These are phyloP conservation scores for Euplagia quadripunctaria DNA, from an alignment of 2,888 invertebrate species.

Conservation along the genomic window DNA sequence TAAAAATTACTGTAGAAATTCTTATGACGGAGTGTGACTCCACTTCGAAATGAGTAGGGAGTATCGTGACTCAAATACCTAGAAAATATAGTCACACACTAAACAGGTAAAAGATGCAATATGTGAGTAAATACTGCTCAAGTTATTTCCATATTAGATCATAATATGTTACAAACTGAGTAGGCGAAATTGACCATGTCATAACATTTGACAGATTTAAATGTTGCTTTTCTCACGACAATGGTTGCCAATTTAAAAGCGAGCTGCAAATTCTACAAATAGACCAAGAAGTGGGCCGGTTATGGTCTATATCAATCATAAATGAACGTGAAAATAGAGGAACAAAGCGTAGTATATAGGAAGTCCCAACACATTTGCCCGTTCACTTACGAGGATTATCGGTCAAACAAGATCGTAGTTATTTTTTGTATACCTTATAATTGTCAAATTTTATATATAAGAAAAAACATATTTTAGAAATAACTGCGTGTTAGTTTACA, in stretches of 20 bases:
- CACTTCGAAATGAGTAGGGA: slow-evolving; percentile 47
- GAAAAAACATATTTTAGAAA: too few relatives aligned
- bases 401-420: background rate
- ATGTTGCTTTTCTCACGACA: slow-evolving; percentile 60
- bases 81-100: slow-evolving; percentile 48
- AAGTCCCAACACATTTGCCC: background rate
- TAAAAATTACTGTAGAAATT: slow-evolving; percentile 51
- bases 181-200: slow-evolving; percentile 23
- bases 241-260: slow-evolving; percentile 62
- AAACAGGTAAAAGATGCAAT: slow-evolving; percentile 59
- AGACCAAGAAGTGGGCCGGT: slow-evolving; percentile 47
- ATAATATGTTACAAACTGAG: slow-evolving; percentile 28
- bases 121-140: slow-evolving; percentile 11
- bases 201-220: slow-evolving; percentile 29
- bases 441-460: background rate
- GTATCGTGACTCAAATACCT: slow-evolving; percentile 57
- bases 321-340: slow-evolving; percentile 35
- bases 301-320: slow-evolving; percentile 38
- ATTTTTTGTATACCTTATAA: background rate
- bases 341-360: slow-evolving; percentile 26
- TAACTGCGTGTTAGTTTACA: too few relatives aligned
- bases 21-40: slow-evolving; percentile 49
- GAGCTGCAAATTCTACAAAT: slow-evolving; percentile 54
- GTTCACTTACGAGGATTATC: background rate
- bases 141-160: slow-evolving; percentile 54